phyloP scores from a whole-genome alignment of 2,113 vertebrate genomes.

The Otocyon megalotis region DNA sequence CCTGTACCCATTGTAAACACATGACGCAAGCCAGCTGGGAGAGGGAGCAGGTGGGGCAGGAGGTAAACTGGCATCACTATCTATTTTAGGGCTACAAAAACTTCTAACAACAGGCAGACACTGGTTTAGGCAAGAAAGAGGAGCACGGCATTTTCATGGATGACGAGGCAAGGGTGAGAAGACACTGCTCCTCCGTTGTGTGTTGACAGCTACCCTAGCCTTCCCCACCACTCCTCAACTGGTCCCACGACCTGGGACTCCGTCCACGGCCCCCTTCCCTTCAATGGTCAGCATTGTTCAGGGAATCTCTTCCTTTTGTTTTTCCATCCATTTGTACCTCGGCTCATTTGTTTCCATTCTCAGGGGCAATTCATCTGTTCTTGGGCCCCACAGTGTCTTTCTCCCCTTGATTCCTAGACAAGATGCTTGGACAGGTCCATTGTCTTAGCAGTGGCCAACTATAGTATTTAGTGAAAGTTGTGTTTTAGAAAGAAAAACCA shows the following conservation, averaged over 20 bases:
- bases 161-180: not conserved
- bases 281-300: constrained; percentile 74
- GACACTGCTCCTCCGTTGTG: not conserved
- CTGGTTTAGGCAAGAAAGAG: not conserved
- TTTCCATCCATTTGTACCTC: constrained; percentile 74
- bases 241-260: constrained; percentile 77
- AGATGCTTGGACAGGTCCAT: constrained; percentile 79
- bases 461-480: constrained; percentile 56
- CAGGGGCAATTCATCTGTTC: constrained; percentile 76
- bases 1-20: not conserved
- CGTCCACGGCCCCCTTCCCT: not conserved
- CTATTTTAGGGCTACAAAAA: not conserved
- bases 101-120: not conserved
- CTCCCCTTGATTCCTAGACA: constrained; percentile 74
- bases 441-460: constrained; percentile 74
- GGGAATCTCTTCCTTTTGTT: constrained; percentile 79
- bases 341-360: constrained; percentile 82
- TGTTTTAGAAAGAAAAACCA: constrained; percentile 71
- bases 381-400: constrained; percentile 72
- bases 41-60: fast-evolving
- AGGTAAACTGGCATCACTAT: not conserved
- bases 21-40: not conserved
- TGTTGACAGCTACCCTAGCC: constrained; percentile 57
- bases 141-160: not conserved
- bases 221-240: constrained; percentile 58